Base-by-base conservation (phyloP, 2,888 invertebrate genomes). In the Campoletis raptor region DNA sequence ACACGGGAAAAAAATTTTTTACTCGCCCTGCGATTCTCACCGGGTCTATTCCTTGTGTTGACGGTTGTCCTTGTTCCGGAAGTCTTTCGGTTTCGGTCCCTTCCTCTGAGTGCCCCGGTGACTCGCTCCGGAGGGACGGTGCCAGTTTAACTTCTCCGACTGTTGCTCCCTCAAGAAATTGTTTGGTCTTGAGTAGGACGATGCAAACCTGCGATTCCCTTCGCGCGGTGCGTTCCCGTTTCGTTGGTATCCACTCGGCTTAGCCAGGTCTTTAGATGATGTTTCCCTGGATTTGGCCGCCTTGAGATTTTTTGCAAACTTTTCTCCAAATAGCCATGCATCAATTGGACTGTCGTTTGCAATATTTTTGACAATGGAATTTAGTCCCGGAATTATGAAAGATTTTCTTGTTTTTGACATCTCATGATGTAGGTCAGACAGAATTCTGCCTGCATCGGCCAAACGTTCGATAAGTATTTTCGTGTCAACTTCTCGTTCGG, bases 391-490 rank as follows among this genome's bases (percentile, higher is more conserved):
- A n/a, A n/a, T n/a, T n/a, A n/a, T n/a, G n/a, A n/a, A n/a, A n/a
- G n/a, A n/a, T n/a, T 83, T 83, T n/a, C 83, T 84, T 21, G 83
- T 84, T 48, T 81, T 84, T 4, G 83, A 83, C 81, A 86, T 83
- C 61, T 64, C 80, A 48, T 83, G 81, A 18, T 86, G 83, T 48
- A 87, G n/a, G 40, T 85, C 85, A 15, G 85, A 73, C 64, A 85
- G 64, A 64, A 87, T 85, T 36, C 83, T 77, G 6, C 83, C 83
- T 30, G 85, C 80, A 67, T 85, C 87, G 21, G 81, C 83, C 57
- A 87, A 64, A 0, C 54, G 80, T 52, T 83, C 70, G 36, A 85
- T 85, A 42, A 81, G 83, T 74, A 78, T 87, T 40, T 66, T 8
- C 67, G 72, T 61, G 12, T 81, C 48, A 10, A 83, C 18, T 52